Conservation (phyloP, 1,140 invertebrate genomes). For the Drosophila pseudoananassae region DNA sequence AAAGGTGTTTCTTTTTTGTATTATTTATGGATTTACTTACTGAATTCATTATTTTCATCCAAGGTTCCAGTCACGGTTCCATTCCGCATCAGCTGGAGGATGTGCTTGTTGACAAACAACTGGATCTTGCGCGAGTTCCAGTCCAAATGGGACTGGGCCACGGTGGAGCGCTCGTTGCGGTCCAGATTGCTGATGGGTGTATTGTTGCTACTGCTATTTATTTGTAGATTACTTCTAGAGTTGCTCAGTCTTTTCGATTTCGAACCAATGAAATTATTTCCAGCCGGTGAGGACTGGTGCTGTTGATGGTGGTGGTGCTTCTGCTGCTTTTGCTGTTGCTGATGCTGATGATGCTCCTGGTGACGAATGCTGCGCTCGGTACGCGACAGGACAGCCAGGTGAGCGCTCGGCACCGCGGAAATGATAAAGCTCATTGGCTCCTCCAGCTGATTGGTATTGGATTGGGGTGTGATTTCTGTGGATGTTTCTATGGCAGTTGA, state of each 20-base stretch:
- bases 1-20: neutral
- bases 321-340: constrained; percentile 31
- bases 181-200: constrained; percentile 74
- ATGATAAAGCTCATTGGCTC: constrained; percentile 60
- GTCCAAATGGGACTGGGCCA: constrained; percentile 85
- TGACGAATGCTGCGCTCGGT: constrained; percentile 80
- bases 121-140: constrained; percentile 90
- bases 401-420: constrained; percentile 49
- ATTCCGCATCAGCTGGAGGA: constrained; percentile 91
- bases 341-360: constrained; percentile 42
- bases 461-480: constrained; percentile 21
- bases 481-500: constrained; percentile 59
- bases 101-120: constrained; percentile 91
- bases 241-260: constrained; percentile 84
- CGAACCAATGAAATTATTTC: constrained; percentile 76
- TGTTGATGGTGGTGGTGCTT: constrained; percentile 46
- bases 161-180: constrained; percentile 88
- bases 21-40: constrained; percentile 86
- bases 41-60: constrained; percentile 90
- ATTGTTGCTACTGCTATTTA: constrained; percentile 70
- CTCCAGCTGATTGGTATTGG: constrained; percentile 30
- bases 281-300: constrained; percentile 34
- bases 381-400: constrained; percentile 75
- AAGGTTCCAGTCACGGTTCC: constrained; percentile 91
- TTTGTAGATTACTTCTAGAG: constrained; percentile 77